A percentile compares a stretch with the other conserved stretches of the same genome.
phyloP scores from a whole-genome alignment of 2,888 invertebrate species.

The Gasteruption jaculator region DNA sequence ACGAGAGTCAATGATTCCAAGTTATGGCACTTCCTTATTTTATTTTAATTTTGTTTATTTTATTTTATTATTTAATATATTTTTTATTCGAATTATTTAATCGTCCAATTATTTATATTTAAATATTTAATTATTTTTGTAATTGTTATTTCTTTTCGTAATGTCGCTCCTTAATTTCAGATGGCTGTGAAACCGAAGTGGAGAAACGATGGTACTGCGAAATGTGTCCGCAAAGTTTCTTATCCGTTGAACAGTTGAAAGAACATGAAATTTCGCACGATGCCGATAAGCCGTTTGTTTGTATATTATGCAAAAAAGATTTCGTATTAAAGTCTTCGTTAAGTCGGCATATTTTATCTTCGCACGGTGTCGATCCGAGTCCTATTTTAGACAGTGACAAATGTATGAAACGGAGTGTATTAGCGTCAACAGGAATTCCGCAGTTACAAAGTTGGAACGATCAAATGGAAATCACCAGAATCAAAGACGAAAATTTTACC shows the following conservation, averaged over 20 bases:
- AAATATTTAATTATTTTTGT: conserved; percentile 3
- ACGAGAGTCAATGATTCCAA: too few species aligned
- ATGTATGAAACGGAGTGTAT: too few species aligned
- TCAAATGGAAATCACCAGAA: conserved; percentile 24
- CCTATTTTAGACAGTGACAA: conserved; percentile 44
- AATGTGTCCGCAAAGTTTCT: conserved; percentile 40
- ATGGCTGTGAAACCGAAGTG: conserved; percentile 28
- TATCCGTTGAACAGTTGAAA: conserved; percentile 36
- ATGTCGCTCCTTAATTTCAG: conserved; percentile 18
- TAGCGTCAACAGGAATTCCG: background rate
- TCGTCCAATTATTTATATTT: conserved; percentile 2
- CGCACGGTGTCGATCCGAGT: conserved; percentile 55
- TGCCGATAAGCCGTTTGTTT: conserved; percentile 49
- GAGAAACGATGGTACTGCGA: conserved; percentile 45
- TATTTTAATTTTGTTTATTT: conserved; percentile 1
- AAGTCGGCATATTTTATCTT: conserved; percentile 54
- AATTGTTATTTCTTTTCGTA: background rate
- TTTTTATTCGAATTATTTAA: background rate
- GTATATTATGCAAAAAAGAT: conserved; percentile 55
- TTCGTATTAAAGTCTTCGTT: conserved; percentile 52
- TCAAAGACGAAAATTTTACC: conserved; percentile 41
- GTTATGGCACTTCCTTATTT: too few species aligned
- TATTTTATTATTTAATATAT: background rate
- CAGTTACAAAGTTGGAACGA: conserved; percentile 27
- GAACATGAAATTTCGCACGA: conserved; percentile 44